These are phyloP conservation scores for Notocelia uddmanniana DNA, from an alignment of 2,888 invertebrate genomes.

Conservation along the genomic window DNA sequence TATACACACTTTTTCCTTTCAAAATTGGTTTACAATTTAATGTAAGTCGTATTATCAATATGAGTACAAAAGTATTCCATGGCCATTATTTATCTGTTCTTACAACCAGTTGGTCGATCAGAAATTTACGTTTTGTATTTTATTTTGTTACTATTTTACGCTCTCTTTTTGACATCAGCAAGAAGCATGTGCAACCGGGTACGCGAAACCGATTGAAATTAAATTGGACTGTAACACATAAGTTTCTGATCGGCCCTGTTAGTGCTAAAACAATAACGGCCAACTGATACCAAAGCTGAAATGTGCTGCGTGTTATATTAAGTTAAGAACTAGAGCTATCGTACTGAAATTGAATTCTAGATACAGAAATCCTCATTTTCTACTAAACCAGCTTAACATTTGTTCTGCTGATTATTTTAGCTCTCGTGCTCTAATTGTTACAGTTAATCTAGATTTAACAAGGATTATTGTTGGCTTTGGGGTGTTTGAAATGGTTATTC, in stretches of 20 bases:
- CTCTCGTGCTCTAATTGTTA: neutral
- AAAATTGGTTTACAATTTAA: neutral
- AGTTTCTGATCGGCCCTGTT: neutral
- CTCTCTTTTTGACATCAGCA: neutral
- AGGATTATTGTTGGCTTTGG: neutral
- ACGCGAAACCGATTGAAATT: neutral
- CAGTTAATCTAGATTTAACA: neutral
- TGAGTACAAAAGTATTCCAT: slow-evolving; percentile 3
- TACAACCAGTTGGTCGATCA: neutral
- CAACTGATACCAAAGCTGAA: slow-evolving; percentile 21
- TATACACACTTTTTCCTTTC: neutral
- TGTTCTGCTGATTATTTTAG: slow-evolving; percentile 12
- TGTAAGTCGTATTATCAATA: neutral
- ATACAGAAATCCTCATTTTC: slow-evolving; percentile 20
- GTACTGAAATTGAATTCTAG: slow-evolving; percentile 14
- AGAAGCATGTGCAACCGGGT: neutral
- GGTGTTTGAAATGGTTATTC: neutral
- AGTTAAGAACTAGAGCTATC: slow-evolving; percentile 9
- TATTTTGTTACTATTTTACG: neutral
- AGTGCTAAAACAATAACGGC: neutral
- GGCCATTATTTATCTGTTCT: neutral
- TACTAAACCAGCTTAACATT: slow-evolving; percentile 10
- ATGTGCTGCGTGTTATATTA: neutral
- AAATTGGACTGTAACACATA: neutral
- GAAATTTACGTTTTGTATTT: neutral